Percentiles rank a stretch among this genome's conserved stretches.
These are phyloP conservation scores for Athalia cordata DNA, from an alignment of 2,888 invertebrate genomes.

Conservation along the genomic window DNA sequence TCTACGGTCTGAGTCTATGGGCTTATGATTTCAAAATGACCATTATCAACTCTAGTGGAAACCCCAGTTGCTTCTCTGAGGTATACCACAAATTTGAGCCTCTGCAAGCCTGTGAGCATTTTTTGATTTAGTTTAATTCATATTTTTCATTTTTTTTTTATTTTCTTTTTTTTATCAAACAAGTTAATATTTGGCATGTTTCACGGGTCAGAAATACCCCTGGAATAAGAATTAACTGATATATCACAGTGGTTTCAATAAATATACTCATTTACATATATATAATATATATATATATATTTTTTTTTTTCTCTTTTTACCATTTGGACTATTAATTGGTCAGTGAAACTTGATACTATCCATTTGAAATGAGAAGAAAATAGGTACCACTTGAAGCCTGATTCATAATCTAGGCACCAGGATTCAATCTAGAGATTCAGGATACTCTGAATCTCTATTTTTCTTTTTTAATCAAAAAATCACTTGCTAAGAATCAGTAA, in stretches of 20 bases:
- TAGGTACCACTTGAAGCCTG: neutral
- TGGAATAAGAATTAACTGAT: conserved; percentile 38
- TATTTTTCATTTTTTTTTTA: conserved; percentile 1
- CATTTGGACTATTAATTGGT: conserved; percentile 40
- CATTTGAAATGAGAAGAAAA: neutral
- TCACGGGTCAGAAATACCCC: conserved; percentile 30
- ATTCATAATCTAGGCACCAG: too few relatives aligned
- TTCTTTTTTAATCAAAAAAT: neutral
- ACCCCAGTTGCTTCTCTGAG: neutral
- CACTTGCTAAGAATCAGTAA: too few relatives aligned
- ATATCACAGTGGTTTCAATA: conserved; percentile 40
- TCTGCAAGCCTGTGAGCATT: conserved; percentile 39
- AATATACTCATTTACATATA: conserved; percentile 29
- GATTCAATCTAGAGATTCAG: too few relatives aligned
- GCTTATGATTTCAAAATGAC: too few relatives aligned
- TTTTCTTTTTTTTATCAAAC: conserved; percentile 36
- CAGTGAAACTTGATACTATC: conserved; percentile 21
- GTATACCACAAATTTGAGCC: conserved; percentile 14
- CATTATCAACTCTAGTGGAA: neutral
- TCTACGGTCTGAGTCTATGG: too few relatives aligned
- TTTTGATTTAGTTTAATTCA: neutral
- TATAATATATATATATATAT: conserved; percentile 14
- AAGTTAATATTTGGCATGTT: conserved; percentile 40
- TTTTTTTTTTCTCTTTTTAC: neutral
- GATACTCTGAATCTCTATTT: too few relatives aligned